Percentiles rank a stretch among this genome's conserved stretches.
These are phyloP conservation scores for Pluvianellus socialis DNA, from an alignment of 2,113 vertebrate genomes.

Conservation along the genomic window DNA sequence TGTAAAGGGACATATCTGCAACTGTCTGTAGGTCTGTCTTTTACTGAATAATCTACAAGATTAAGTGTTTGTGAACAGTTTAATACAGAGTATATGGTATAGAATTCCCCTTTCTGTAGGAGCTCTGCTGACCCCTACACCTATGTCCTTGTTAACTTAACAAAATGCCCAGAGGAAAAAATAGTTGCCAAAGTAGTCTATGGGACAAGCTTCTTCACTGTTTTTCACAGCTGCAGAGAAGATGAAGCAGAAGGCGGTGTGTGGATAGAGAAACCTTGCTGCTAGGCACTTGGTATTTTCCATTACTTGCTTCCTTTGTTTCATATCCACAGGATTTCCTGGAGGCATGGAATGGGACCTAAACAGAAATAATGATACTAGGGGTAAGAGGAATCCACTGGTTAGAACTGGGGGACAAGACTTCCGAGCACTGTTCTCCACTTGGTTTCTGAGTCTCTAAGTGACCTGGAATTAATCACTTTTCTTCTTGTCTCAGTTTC, in stretches of 20 bases:
- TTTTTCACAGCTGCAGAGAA: neutral
- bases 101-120: neutral
- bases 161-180: neutral
- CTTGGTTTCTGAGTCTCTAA: neutral
- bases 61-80: neutral
- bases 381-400: neutral
- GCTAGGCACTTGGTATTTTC: neutral
- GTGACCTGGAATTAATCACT: constrained; percentile 41
- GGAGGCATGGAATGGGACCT: neutral
- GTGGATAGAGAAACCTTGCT: neutral
- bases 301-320: constrained; percentile 2
- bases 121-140: neutral
- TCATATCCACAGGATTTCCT: neutral
- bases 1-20: neutral
- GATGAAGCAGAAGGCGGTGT: neutral
- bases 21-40: neutral
- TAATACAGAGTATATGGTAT: neutral
- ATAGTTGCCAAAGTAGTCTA: neutral
- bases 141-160: neutral
- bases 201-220: neutral
- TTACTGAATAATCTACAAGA: neutral
- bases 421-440: neutral
- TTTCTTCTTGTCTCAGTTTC: constrained; percentile 31
- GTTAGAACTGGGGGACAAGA: neutral
- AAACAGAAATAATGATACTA: neutral